Evolutionary conservation across 2,113 vertebrate genomes (phyloP), one percentile per base, ranked within the genome.

Genomic region (Poeciliopsis prolifica): DNA sequence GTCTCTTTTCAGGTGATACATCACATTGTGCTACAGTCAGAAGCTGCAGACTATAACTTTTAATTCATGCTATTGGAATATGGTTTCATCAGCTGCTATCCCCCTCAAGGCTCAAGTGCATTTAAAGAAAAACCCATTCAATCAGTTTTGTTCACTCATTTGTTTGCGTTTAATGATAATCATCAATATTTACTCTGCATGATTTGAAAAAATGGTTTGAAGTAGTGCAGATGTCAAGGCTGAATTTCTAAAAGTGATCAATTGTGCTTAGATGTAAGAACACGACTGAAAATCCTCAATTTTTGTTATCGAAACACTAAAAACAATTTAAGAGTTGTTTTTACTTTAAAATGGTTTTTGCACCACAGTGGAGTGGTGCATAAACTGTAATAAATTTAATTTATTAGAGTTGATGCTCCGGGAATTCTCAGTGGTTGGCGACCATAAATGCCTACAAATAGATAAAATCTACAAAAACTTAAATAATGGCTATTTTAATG

Each of bases 1-100:
- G 82, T 88, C 88, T 60, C 58, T 62, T 88, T 58, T 76, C 70
- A 63, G 89, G 81, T 83, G 67, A 68, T 35, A 68, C 79, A 77
- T 84, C 86, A 79, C 86, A 82, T 70, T 75, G 77, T 84, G 82
- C 75, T 82, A 74, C 11, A 54, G 77, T 80, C 73, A 33, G 33
- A 8, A 80, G 70, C 79, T 68, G 70, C 48, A 70, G 66, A 74
- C 65, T 73, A 64, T 58, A 82, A 81, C 78, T 86, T 89, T 90
- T 82, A 82, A 91, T 89, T 82, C 71, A 72, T 80, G 61, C 64
- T 70, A 64, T 76, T 65, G 31, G 75, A 77, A 64, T 4, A 1
- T 30, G 58, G 35, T 42, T 70, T 77, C 26, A 75, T 83, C 83
- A 77, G 69, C 15, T 24, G 9, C 64, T 63, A 85, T 77, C 74